These are phyloP conservation scores for Eurypyga helias DNA, from an alignment of 2,113 vertebrate species.

Conservation along the genomic window DNA sequence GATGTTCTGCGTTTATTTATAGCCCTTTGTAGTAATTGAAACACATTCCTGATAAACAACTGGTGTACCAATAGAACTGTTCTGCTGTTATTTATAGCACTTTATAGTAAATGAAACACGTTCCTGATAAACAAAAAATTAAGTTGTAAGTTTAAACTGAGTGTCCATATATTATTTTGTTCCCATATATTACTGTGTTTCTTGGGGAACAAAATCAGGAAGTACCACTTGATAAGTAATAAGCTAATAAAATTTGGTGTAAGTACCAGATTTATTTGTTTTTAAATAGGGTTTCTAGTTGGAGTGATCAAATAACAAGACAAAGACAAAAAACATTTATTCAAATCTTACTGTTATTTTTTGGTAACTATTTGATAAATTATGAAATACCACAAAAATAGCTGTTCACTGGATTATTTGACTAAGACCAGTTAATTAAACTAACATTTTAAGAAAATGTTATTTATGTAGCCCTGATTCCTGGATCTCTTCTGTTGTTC, in stretches of 20 bases:
- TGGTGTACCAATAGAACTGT: background rate
- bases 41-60: background rate
- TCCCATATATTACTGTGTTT: background rate
- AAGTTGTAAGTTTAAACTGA: background rate
- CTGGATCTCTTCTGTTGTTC: background rate
- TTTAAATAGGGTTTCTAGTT: background rate
- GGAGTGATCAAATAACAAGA: background rate
- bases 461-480: background rate
- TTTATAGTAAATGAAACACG: background rate
- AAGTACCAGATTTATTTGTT: background rate
- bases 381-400: background rate
- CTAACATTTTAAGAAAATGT: background rate
- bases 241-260: background rate
- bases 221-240: background rate
- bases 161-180: background rate
- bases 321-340: background rate
- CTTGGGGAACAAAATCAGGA: background rate
- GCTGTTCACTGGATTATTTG: background rate
- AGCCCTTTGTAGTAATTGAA: background rate
- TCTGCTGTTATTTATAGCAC: background rate
- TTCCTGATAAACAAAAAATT: background rate
- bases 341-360: background rate
- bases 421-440: background rate
- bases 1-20: background rate
- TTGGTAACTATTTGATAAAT: background rate